Base-by-base conservation (phyloP, 1,140 invertebrate species). In the Fopius arisanus region DNA sequence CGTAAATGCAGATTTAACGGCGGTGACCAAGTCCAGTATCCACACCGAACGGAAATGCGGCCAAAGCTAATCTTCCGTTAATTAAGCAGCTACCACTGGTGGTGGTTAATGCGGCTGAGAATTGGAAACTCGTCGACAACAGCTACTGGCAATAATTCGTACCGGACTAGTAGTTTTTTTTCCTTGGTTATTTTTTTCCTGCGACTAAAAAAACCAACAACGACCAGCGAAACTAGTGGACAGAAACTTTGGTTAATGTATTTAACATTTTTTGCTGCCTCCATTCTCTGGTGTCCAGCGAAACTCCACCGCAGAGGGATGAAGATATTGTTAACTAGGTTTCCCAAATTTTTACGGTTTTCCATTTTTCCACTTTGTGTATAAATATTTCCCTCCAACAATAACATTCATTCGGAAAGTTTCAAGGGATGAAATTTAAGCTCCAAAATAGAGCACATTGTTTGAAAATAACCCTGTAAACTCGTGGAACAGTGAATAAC, bases 1-100 rank as follows among this genome's bases (percentile, higher is more conserved):
- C 75, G 78, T 76, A 82, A 80, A 82, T 81, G 78, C 74, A 75
- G 75, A 79, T 81, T 78, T 81, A 79, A 79, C 75, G 19, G 72
- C 72, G 40, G 77, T 77, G 79, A 78, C 78, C 78, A 77, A 79
- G 73, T 80, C 75, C 51, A 48, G 51, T 73, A 31, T 33, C 75
- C 19, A 75, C 29, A 41, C 75, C 33, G 33, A 48, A 74, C 76
- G 74, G 70, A 76, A 77, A 80, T 73, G 74, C 76, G 75, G 72
- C 73, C 74, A 10, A 72, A 37, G 75, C 75, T 81, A 81, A 82
- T 82, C 80, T 80, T 70, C 65, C 75, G 78, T 81, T 81, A 79
- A 81, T 82, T 82, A 73, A 73, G 72, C 69, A 33, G 37, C 66
- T 63, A 75, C 54, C 54, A 28, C 54, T 71, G 54, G 33, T 59